Base-by-base conservation (phyloP, 2,113 vertebrate species). In the Pao palembangensis region DNA sequence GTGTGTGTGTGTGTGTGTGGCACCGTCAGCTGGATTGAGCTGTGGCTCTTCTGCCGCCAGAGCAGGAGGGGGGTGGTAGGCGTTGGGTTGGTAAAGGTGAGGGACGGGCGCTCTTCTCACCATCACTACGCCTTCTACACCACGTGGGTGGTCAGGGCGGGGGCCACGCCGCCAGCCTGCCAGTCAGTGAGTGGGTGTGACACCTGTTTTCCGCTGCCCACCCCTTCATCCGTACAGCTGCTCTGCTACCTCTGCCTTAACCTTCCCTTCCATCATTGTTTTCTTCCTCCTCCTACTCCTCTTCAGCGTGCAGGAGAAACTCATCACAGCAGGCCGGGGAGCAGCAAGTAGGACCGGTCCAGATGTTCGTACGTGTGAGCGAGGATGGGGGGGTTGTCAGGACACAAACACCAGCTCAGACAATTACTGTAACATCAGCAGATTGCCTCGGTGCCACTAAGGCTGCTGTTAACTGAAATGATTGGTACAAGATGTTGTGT, bases 151-250 rank as follows among this genome's bases (percentile, higher is more conserved):
- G 38, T 55, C 48, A 47, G 34, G 21, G 42, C 2, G 23, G 58
- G 42, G 50, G 46, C 10, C 54, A 46, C 25, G 3, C 59, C 18
- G 69, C 67, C 84, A 80, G 84, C 63, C 59, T 59, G 81, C 78
- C 77, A 74, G 85, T 85, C 75, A 81, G 87, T 86, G 87, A 74
- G 85, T 87, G 77, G 85, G 87, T 88, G 87, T 84, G 85, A 86
- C 87, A 88, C 85, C 86, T 90, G 88, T 82, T 87, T 64, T 34
- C 70, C 42, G 13, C 59, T 75, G 77, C 78, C 61, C 64, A 53
- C 44, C 69, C 61, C 73, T 73, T 84, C 69, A 69, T 70, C 72
- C 64, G 57, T 76, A 72, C 87, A 87, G 74, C 81, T 85, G 79
- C 68, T 84, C 25, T 4, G 8, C 71, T 61, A 58, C 41, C 73